A percentile compares a stretch with the other conserved stretches of the same genome.
These are phyloP conservation scores for Antedon mediterranea DNA, from an alignment of 53 echinoderm and acorn worm species.

Conservation along the genomic window DNA sequence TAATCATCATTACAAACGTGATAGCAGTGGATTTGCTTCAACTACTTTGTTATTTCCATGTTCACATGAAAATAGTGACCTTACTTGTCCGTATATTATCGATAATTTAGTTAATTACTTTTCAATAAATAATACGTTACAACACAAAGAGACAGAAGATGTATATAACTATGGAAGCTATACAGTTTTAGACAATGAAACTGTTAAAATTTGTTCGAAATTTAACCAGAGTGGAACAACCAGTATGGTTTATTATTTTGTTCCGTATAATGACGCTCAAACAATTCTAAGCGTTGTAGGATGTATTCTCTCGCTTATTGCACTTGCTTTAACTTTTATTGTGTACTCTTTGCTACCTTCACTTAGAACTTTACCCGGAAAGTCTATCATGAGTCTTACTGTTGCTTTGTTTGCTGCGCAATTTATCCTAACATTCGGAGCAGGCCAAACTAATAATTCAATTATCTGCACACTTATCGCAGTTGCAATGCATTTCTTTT, in stretches of 20 bases:
- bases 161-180: not conserved
- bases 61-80: not conserved
- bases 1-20: not conserved
- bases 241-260: not conserved
- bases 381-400: conserved; percentile 59
- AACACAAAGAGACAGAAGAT: not conserved
- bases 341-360: conserved; percentile 44
- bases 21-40: not conserved
- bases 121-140: not conserved
- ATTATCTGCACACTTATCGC: conserved; percentile 28
- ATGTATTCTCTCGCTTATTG: conserved; percentile 9
- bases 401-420: conserved; percentile 47
- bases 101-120: not conserved
- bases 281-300: not conserved
- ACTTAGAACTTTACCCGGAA: conserved; percentile 56
- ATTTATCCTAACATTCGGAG: conserved; percentile 34
- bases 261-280: not conserved
- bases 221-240: not conserved
- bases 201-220: not conserved
- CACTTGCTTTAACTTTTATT: conserved; percentile 32
- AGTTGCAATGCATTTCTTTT: conserved; percentile 38
- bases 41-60: not conserved
- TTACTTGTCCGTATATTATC: not conserved
- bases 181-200: not conserved
- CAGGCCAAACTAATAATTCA: conserved; percentile 28